Evolutionary conservation across 2,113 vertebrate genomes (phyloP).

Genomic region (Poicephalus meyeri): DNA sequence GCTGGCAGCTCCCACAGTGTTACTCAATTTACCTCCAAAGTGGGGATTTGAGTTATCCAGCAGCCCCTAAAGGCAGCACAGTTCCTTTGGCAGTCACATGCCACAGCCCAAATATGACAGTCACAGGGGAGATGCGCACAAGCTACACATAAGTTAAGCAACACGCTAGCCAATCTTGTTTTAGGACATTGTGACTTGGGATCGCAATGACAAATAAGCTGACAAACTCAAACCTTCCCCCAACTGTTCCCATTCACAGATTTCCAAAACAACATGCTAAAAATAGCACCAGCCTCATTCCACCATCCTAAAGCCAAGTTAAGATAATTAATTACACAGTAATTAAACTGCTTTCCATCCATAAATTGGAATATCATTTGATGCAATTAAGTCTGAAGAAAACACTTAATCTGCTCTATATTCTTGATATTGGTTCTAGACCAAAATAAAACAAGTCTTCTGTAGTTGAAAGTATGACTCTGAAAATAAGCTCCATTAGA

Average conservation of each 20-base stretch:
- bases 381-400: constrained; percentile 38
- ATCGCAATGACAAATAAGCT: background rate
- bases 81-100: background rate
- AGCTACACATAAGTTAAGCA: background rate
- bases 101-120: background rate
- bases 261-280: background rate
- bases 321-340: constrained; percentile 2
- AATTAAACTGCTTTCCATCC: constrained; percentile 28
- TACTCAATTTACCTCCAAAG: background rate
- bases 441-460: constrained; percentile 15
- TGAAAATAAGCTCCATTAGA: constrained; percentile 8
- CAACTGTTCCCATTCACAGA: background rate
- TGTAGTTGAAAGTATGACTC: background rate
- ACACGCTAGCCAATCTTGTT: background rate
- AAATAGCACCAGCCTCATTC: background rate
- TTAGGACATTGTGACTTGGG: background rate
- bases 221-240: background rate
- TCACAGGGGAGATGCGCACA: background rate
- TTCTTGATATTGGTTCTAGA: constrained; percentile 11
- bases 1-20: background rate
- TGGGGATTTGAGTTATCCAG: background rate
- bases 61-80: background rate
- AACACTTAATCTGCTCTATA: background rate
- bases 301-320: constrained; percentile 16
- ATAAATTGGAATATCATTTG: constrained; percentile 9